Base-by-base conservation (phyloP, 2,113 vertebrate genomes). In the Okapia johnstoni region DNA sequence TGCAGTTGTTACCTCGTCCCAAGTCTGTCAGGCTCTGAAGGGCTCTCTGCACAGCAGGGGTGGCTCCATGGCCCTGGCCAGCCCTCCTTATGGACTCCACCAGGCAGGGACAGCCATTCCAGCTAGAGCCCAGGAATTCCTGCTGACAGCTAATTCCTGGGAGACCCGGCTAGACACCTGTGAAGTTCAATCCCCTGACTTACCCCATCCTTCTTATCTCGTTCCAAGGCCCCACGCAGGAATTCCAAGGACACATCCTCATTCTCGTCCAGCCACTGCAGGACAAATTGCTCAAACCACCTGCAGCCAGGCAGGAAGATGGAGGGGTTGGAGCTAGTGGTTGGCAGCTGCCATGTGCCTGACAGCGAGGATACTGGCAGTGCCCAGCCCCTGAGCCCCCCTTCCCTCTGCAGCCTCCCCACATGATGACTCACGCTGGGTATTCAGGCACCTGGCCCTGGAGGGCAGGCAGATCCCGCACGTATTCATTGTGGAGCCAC, bases 201-300 rank as follows among this genome's bases (percentile, higher is more conserved):
- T 99, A 99, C 99, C 98, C 99, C 99, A 79, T 99, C 99, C 97
- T 99, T 99, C 98, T 99, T 99, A 98, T 99, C 99, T 98, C 99
- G 99, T 98, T 99, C 99, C 91, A 99, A 98, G 17, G 99, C 99
- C 90, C 99, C 99, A 43, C 99, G 99, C 98, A 99, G 99, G 93
- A 99, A 99, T 97, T 99, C 99, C 98, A 99, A 98, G 12, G 99
- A 99, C 15, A 99, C 99, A 0, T 99, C 99, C 94, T 99, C 99
- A 85, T 99, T 99, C 98, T 99, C 99, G 52, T 99, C 99, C 98
- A 99, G 98, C 99, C 99, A 99, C 96, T 99, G 99, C n/a, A 99
- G 99, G 96, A 99, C 99, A 98, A 99, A 99, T 96, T 99, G 99
- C 90, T 99, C 98, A 98, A 99, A 99, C 99, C 99, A 99, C 77